These are phyloP conservation scores for Megatriorchis doriae DNA, from an alignment of 2,113 vertebrate genomes.

Conservation along the genomic window DNA sequence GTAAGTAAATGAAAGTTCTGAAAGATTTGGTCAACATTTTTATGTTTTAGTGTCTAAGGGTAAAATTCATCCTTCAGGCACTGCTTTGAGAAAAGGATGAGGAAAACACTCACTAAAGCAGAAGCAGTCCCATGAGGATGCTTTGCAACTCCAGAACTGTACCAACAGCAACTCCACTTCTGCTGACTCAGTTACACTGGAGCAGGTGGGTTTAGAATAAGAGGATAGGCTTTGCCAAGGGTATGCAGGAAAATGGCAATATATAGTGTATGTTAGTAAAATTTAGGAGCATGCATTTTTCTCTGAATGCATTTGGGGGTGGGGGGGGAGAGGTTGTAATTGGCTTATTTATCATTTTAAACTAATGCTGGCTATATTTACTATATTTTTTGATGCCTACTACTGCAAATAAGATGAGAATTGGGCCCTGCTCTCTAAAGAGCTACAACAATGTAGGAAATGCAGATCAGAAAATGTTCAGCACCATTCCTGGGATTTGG, in stretches of 20 bases:
- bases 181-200: neutral
- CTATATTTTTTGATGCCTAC: neutral
- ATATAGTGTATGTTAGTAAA: neutral
- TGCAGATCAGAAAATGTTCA: neutral
- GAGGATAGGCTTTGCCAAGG: neutral
- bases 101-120: neutral
- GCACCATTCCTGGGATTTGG: neutral
- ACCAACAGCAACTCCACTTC: neutral
- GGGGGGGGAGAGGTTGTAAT: neutral
- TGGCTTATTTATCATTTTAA: neutral
- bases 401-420: neutral
- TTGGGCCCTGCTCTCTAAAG: neutral
- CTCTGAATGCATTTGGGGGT: neutral
- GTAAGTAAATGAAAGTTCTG: neutral
- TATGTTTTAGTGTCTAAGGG: neutral
- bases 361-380: neutral
- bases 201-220: neutral
- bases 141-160: neutral
- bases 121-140: neutral
- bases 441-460: neutral
- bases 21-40: neutral
- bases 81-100: neutral
- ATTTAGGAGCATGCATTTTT: neutral
- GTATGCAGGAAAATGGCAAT: neutral
- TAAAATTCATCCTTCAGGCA: neutral